Percentiles rank a stretch among this genome's conserved stretches.
Evolutionary conservation across 92 coral and sea anemone genomes (phyloP).

Genomic region (Parazoanthus darwini): DNA sequence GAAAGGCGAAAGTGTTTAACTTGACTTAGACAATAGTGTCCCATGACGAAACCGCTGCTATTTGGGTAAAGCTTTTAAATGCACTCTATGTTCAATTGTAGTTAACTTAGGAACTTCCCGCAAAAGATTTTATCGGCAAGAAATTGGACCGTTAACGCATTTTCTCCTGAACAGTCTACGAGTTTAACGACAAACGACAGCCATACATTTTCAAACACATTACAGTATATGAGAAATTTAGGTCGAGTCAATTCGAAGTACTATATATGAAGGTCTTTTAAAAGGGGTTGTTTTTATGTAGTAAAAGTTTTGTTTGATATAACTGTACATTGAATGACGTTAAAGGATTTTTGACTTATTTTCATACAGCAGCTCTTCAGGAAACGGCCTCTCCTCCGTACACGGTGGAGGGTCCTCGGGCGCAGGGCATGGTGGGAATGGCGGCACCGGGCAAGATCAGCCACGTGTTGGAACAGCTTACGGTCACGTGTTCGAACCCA

Average conservation of each 20-base stretch:
- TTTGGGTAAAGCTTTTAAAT: background rate
- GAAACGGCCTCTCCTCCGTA: constrained; percentile 42
- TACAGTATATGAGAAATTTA: no score
- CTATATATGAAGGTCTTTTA: no score
- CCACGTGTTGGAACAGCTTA: constrained; percentile 92
- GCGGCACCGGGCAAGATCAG: constrained; percentile 79
- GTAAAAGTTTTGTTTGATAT: background rate
- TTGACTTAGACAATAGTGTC: no score
- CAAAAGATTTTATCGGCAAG: no score
- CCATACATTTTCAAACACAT: no score
- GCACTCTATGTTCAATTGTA: no score
- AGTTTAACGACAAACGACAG: no score
- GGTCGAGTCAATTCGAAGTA: no score
- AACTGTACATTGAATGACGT: background rate
- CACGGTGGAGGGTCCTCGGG: constrained; percentile 83
- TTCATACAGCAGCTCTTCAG: constrained; percentile 37
- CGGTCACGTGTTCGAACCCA: constrained; percentile 93
- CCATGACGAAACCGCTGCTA: background rate
- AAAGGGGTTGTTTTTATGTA: background rate
- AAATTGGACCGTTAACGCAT: no score
- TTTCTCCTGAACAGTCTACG: no score
- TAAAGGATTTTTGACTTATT: background rate
- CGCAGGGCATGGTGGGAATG: constrained; percentile 99
- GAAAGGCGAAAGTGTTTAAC: background rate
- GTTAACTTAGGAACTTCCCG: no score